phyloP scores from a whole-genome alignment of 1,140 invertebrate genomes.

The Cotesia glomerata region DNA sequence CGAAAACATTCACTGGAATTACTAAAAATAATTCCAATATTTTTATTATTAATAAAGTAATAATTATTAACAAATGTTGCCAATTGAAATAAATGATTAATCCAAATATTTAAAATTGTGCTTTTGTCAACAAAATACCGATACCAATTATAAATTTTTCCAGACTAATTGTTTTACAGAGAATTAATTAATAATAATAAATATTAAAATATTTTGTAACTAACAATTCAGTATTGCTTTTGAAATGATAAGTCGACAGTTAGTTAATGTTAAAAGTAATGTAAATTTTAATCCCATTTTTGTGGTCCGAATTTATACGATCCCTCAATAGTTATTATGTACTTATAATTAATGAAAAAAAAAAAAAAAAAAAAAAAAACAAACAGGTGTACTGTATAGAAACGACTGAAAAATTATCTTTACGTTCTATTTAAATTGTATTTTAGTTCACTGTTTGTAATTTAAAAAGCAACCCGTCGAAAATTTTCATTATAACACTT shows the following conservation, averaged over 20 bases:
- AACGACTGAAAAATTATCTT: conserved; percentile 26
- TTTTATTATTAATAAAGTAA: neutral
- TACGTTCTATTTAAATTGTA: conserved; percentile 24
- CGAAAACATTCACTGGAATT: conserved; percentile 6
- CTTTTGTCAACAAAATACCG: neutral
- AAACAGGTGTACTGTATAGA: conserved; percentile 19
- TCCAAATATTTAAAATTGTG: neutral
- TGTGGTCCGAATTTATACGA: conserved; percentile 5
- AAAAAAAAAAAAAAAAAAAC: no score
- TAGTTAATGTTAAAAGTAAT: neutral
- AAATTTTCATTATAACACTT: neutral
- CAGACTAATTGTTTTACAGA: neutral
- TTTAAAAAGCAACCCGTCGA: conserved; percentile 7
- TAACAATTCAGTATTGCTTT: conserved; percentile 14
- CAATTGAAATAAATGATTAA: neutral
- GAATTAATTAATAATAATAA: neutral
- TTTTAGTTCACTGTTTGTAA: conserved; percentile 8
- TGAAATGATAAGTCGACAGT: neutral
- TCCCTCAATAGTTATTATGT: conserved; percentile 3
- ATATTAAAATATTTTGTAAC: conserved; percentile 14
- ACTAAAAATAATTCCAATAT: conserved; percentile 7
- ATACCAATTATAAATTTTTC: neutral
- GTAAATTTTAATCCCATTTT: conserved; percentile 12
- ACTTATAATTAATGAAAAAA: no score
- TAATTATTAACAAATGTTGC: conserved; percentile 6